A percentile compares a stretch with the other conserved stretches of the same genome.
phyloP scores from a whole-genome alignment of 1,140 invertebrate genomes.

The Euura saliciscinereae region DNA sequence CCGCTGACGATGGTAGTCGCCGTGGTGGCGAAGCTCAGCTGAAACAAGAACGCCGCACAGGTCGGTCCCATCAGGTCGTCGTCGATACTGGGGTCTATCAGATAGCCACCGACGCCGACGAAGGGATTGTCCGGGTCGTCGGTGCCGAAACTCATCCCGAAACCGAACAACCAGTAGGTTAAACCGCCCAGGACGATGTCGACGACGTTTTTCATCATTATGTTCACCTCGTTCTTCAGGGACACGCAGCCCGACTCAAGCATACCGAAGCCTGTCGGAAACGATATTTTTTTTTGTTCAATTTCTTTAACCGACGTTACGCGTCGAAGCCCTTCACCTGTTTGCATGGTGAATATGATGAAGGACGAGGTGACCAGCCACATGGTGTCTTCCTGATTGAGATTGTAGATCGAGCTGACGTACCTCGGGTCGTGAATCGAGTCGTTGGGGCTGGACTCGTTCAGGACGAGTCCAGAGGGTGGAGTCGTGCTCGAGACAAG shows the following conservation, averaged over 20 bases:
- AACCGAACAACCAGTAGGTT: conserved; percentile 95
- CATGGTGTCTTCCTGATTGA: conserved; percentile 81
- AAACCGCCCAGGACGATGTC: conserved; percentile 91
- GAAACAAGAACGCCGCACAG: conserved; percentile 85
- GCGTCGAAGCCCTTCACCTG: conserved; percentile 65
- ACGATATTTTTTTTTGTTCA: conserved; percentile 6
- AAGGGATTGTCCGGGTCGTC: conserved; percentile 73
- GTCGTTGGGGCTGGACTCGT: neutral
- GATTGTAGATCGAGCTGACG: conserved; percentile 55
- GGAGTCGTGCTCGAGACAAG: no score
- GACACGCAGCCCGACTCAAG: conserved; percentile 91
- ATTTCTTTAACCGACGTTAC: neutral
- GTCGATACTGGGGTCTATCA: conserved; percentile 68
- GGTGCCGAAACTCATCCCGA: conserved; percentile 87
- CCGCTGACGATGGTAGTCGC: conserved; percentile 90
- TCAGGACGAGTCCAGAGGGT: no score
- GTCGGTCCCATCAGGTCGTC: conserved; percentile 78
- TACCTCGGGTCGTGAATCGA: conserved; percentile 18
- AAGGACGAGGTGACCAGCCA: conserved; percentile 94
- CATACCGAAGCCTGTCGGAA: conserved; percentile 82
- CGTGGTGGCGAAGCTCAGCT: conserved; percentile 88
- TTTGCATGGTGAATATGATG: conserved; percentile 98
- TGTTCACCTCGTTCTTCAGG: conserved; percentile 93
- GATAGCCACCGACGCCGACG: conserved; percentile 73
- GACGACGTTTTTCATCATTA: conserved; percentile 97